Base-by-base conservation (phyloP, 2,888 invertebrate species). In the Sisyra nigra region DNA sequence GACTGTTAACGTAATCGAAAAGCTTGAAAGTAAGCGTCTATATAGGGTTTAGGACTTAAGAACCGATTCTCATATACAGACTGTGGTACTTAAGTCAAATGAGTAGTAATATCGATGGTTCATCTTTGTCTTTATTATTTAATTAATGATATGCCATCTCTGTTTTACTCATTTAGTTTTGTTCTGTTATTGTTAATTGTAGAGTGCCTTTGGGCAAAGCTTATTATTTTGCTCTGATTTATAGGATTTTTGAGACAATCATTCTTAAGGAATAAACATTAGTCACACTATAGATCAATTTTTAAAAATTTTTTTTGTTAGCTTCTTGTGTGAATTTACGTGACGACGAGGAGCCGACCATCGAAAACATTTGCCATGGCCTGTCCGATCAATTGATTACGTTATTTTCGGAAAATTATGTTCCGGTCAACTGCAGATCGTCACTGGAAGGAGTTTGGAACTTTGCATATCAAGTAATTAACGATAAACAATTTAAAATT, bases 371-470 rank as follows among this genome's bases (percentile, higher is more conserved):
- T 1, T 92, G 92, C 54, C 64, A 65, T 46, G 75, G 75, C 7
- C 67, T 91, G 24, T 78, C 87, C 57, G 86, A 88, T 54, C 83
- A 87, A 53, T 63, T 87, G 3, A 75, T 81, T 40, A 91, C 92
- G 11, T 62, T 92, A 46, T 92, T 91, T 57, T 84, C 87, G 34
- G 88, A 91, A 56, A 91, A 91, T 64, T 84, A 81, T 61, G 78
- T 85, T 1, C 88, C 91, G 31, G 75, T 91, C 2, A 92, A 92
- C 62, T 93, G 92, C 55, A 72, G 92, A 46, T 89, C 92, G 3
- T 88, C 91, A 5, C 65, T 93, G 32, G 92, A 93, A 70, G 92
- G 92, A 44, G 91, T 92, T n/a, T 93, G 91, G 91, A 88, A 88
- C 54, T 93, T 93, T 68, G 82, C 86, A 2, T 88, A 87, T 60